Evolutionary conservation across 2,113 vertebrate genomes (phyloP).

Genomic region (Carassius gibelio): DNA sequence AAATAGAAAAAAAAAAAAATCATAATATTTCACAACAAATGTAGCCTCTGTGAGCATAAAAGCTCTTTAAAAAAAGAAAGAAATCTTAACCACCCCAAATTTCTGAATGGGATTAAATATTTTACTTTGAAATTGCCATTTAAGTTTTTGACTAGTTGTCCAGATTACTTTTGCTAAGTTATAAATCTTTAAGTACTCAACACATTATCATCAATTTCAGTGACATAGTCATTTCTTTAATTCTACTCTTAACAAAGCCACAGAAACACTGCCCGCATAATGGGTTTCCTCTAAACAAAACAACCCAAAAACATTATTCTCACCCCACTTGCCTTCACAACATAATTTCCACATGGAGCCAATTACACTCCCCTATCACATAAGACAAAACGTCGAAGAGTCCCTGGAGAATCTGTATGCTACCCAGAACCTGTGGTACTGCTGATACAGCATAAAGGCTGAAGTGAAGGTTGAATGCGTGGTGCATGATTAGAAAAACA

Average conservation of each 20-base stretch:
- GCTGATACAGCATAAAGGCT: constrained; percentile 38
- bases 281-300: not conserved
- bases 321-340: not conserved
- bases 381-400: constrained; percentile 17
- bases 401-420: not conserved
- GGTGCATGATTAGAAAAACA: constrained; percentile 17
- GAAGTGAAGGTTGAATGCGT: not conserved
- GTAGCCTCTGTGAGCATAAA: no score
- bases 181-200: not conserved
- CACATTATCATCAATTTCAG: not conserved
- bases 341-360: not conserved
- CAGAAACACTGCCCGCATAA: not conserved
- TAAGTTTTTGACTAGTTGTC: not conserved
- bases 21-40: no score
- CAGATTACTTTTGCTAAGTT: not conserved
- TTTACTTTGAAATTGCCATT: not conserved
- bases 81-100: not conserved
- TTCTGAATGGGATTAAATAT: not conserved
- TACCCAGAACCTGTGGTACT: not conserved
- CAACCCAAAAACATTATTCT: not conserved
- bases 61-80: no score
- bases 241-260: not conserved
- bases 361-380: constrained; percentile 44
- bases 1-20: not conserved
- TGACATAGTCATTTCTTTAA: not conserved